Evolutionary conservation across 2,888 invertebrate species (phyloP), one percentile per base, ranked within the genome.

Genomic region (Lomographa bimaculata): DNA sequence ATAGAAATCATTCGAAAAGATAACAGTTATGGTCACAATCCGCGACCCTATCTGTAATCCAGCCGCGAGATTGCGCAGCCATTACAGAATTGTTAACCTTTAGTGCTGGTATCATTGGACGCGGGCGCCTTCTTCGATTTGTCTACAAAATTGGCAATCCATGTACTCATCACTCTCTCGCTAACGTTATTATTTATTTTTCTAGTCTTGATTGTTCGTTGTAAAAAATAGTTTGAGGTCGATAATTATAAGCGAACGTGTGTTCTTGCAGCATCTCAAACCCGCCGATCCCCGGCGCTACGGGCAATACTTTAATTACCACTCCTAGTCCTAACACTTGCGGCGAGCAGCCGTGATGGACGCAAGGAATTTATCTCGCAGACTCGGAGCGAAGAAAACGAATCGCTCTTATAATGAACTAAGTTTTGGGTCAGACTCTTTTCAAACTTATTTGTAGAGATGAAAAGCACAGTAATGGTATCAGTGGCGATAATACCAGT

Each of bases 261-360:
- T 41, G 40, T 46, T 61, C 57, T 58, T 52, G 46, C 37, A 56
- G 55, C 60, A 50, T 57, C 57, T 52, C 60, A 54, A 44, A 51
- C 47, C 52, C 47, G 30, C 41, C 35, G 8, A 35, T 26, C 42
- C 36, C 42, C 43, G 44, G 44, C 46, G 41, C 53, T 57, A 41
- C 50, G 44, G 60, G 63, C 65, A 59, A 58, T 61, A 59, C 64
- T 71, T 74, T 77, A 78, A 79, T 81, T 79, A 79, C 72, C 73
- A 73, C 64, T 68, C 65, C 64, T 59, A 56, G 66, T 58, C 57
- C 62, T 63, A 54, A 56, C 55, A 60, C 58, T 57, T 64, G 62
- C 60, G 57, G 67, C 61, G 58, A 61, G 51, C 53, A 51, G 57
- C 64, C 60, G 65, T 70, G 68, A 71, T 72, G 67, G 74, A 74